Conservation (phyloP, 92 coral and sea anemone species). For the Porites cylindrica region DNA sequence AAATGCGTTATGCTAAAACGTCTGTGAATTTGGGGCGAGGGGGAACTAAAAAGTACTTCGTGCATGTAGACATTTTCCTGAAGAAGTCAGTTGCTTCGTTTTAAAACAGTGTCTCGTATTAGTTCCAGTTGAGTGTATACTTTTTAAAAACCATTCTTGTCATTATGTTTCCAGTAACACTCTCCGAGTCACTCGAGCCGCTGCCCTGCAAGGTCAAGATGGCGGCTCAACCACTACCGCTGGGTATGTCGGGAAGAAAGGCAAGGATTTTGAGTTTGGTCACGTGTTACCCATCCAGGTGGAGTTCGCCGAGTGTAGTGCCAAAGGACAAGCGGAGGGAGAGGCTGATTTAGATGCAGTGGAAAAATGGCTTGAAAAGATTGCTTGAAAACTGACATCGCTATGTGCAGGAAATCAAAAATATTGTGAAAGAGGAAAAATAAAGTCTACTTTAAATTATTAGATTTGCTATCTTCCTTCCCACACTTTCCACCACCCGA, state of each 20-base stretch:
- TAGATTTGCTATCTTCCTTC: background rate
- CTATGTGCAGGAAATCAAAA: too few relatives aligned
- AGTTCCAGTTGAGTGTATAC: background rate
- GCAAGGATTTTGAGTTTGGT: slow-evolving; percentile 93
- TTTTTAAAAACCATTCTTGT: background rate
- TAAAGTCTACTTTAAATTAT: background rate
- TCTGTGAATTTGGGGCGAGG: too few relatives aligned
- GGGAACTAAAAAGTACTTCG: too few relatives aligned
- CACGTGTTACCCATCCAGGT: slow-evolving; percentile 85
- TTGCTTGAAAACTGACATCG: slow-evolving; percentile 21
- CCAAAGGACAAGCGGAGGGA: slow-evolving; percentile 81
- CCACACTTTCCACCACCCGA: too few relatives aligned
- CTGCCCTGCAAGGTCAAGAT: slow-evolving; percentile 94
- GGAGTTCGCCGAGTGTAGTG: slow-evolving; percentile 90
- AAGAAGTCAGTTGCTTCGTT: too few relatives aligned
- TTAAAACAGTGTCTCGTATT: background rate
- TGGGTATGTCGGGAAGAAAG: slow-evolving; percentile 82
- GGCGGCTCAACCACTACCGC: slow-evolving; percentile 73
- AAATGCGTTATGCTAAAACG: too few relatives aligned
- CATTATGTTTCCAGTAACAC: slow-evolving; percentile 79
- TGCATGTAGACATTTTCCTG: too few relatives aligned
- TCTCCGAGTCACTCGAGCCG: slow-evolving; percentile 96
- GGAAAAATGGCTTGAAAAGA: slow-evolving; percentile 71
- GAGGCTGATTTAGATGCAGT: slow-evolving; percentile 64
- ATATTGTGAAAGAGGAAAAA: background rate